Base-by-base conservation (phyloP, 2,888 invertebrate species). In the Beris morrisii region DNA sequence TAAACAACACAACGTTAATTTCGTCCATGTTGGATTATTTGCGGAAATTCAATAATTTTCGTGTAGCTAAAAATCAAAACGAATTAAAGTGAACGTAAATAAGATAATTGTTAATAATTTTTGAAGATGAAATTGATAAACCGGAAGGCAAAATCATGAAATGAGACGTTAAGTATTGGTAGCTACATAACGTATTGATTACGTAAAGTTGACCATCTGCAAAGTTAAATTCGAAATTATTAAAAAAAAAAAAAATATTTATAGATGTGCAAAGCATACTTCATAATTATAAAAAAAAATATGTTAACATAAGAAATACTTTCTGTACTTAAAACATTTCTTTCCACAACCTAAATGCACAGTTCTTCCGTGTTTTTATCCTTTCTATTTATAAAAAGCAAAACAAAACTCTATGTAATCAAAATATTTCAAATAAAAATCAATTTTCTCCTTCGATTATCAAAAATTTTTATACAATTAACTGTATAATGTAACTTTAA, bases 11-110 rank as follows among this genome's bases (percentile, higher is more conserved):
- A 44, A 38, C 50, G 15, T 32, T 61, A 32, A 32, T 59, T 32
- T 59, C 32, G 59, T 50, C 59, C 59, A 32, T 32, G 52, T 43
- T 61, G 38, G 43, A 32, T 61, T 61, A 46, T 46, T 46, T 43
- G 12, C 52, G n/a, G 43, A 13, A 38, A 28, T 22, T 50, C 50
- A 61, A 38, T 61, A 61, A 52, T 43, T 61, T 61, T 46, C 31
- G 13, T 48, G 32, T 59, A 50, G 50, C 44, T 59, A 32, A 50
- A 38, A 32, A 13, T 22, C n/a, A 57, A 38, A 32, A 31, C 6
- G 9, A 30, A 38, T 11, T 31, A 12, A 5, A 32, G 22, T 22
- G 22, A 22, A 22, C 22, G 22, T 22, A 32, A 50, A n/a, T 32
- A 59, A 58, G 28, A 15, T 30, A 7, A 38, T 38, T 38, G 9